These are phyloP conservation scores for Craseonycteris thonglongyai DNA, from an alignment of 2,113 vertebrate species.

Conservation along the genomic window DNA sequence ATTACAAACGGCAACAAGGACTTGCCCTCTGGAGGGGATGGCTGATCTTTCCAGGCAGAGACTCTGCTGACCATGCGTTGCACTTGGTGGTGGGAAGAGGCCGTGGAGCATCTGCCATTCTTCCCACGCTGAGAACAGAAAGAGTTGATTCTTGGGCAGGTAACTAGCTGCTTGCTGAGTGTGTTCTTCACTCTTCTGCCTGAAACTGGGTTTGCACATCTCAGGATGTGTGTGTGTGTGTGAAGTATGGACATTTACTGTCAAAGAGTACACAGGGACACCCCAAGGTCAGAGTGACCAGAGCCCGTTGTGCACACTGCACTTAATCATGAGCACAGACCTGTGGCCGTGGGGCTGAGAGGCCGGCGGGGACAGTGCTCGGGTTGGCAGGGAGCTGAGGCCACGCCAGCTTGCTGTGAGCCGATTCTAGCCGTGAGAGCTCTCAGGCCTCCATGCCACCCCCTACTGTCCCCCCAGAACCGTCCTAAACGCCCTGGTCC, in stretches of 20 bases:
- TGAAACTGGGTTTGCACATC: not conserved
- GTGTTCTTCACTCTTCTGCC: not conserved
- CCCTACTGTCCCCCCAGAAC: too few relatives aligned
- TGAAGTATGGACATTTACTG: not conserved
- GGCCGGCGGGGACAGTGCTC: not conserved
- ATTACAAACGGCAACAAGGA: constrained; percentile 43
- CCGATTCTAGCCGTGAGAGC: too few relatives aligned
- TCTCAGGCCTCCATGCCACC: too few relatives aligned
- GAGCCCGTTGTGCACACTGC: not conserved
- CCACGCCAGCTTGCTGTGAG: too few relatives aligned
- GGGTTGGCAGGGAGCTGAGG: not conserved
- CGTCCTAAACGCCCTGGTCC: too few relatives aligned
- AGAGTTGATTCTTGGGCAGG: not conserved
- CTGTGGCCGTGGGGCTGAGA: not conserved
- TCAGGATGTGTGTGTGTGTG: not conserved
- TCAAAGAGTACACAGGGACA: not conserved
- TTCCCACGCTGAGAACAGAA: not conserved
- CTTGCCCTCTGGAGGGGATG: constrained; percentile 30
- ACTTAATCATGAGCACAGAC: not conserved
- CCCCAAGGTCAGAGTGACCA: not conserved
- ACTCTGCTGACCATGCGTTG: not conserved
- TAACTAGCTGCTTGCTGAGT: constrained; percentile 15
- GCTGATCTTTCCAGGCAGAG: constrained; percentile 39
- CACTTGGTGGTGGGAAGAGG: not conserved
- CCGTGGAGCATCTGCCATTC: not conserved